Base-by-base conservation (phyloP, 2,888 invertebrate genomes). In the Maniola hyperantus region DNA sequence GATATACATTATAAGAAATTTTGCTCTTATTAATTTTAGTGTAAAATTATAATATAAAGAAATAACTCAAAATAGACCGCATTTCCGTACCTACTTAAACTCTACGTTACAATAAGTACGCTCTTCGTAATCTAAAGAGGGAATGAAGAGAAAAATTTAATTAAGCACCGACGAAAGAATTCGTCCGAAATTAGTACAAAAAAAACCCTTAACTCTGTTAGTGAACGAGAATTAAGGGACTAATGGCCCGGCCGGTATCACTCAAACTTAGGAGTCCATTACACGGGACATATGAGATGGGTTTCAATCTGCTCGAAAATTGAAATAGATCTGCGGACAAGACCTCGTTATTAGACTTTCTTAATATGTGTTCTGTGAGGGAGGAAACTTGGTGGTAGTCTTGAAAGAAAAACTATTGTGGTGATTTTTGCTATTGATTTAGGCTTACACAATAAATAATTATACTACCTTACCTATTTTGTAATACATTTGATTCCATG, bases 241-340 rank as follows among this genome's bases (percentile, higher is more conserved):
- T 66, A 66, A 69, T 69, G 64, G 68, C 59, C 57, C 66, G 64
- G 68, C 59, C 57, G 63, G 55, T 66, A 69, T 66, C 69, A 66
- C 26, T 69, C 55, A 51, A 66, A 57, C 60, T 48, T 39, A 34
- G 61, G 48, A 11, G 26, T 42, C 50, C 59, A 51, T 39, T 64
- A 64, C 63, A 66, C 59, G 64, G 69, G 54, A 57, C 63, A 51
- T 60, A 61, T 44, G 57, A 18, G 66, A 69, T 60, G 60, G 60
- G 64, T 60, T 69, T 64, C 66, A 69, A 64, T 66, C 66, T 66
- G 60, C 15, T 50, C 63, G 64, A 60, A 62, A 67, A 66, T 66
- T 66, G 57, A 64, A 61, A 66, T 69, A 64, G 57, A 64, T 69
- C 61, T 54, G 36, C 59, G 66, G 66, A 57, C 66, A 33, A 58